Base-by-base conservation (phyloP, 2,797 vertebrate species). In the Anniella stebbinsi region DNA sequence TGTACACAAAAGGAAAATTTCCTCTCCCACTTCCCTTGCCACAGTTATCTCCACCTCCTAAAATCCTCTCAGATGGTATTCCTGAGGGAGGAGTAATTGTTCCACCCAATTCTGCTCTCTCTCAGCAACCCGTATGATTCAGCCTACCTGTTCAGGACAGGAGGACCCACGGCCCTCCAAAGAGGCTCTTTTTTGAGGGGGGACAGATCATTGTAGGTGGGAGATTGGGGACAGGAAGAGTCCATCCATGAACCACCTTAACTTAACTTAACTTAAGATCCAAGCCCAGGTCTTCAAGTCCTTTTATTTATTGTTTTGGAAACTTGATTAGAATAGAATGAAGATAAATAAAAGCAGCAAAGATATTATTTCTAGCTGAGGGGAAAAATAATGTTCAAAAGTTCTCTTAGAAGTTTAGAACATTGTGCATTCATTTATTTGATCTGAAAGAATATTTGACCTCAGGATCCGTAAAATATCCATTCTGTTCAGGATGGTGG, bases 371-470 rank as follows among this genome's bases (percentile, higher is more conserved):
- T 81, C 48, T 57, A 86, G 23, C 7, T 60, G 41, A 60, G 33
- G 73, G 30, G 1, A 45, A 84, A 76, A 88, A 60, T 57, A 36
- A 67, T 76, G 13, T 86, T 75, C n/a, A 81, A 54, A 67, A 67
- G 66, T 91, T 80, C 81, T 76, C 17, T 75, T 41, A 45, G 76
- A n/a, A 5, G 41, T 66, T 80, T 63, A 54, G 54, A 85, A 54
- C 45, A 73, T 57, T 25, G n/a, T 67, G 21, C 72, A 81, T 80
- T 91, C 13, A 77, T 86, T 90, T 86, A 91, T 86, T 86, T 90
- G 80, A 67, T 86, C 41, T 91, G n/a, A 78, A 86, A 88, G 18
- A 91, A 78, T 54, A 87, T 90, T 87, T 90, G 89, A 90, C 72
- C 72, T 70, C 45, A 60, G 3, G 23, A 84, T 83, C 80, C 60